Conservation (phyloP, 2,797 vertebrate species). For the Aphelocoma californica region DNA sequence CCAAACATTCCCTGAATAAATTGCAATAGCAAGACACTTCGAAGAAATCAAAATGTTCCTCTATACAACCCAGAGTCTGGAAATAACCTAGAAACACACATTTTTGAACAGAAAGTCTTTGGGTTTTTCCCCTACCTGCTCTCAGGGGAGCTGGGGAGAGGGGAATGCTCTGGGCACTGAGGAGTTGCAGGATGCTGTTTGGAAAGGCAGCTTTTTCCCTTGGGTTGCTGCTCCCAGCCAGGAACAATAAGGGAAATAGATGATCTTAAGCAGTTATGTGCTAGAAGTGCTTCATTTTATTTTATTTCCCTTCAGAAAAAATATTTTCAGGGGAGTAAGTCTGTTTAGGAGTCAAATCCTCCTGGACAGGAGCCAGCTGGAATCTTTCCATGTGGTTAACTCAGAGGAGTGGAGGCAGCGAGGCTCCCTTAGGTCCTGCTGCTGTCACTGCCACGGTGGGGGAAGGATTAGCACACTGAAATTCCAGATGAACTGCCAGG, state of each 20-base stretch:
- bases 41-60: neutral
- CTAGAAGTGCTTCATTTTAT: neutral
- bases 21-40: neutral
- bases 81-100: neutral
- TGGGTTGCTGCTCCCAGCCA: neutral
- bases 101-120: neutral
- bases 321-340: neutral
- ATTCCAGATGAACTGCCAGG: slow-evolving; percentile 29
- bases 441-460: neutral
- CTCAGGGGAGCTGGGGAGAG: neutral
- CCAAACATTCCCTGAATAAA: neutral
- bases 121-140: neutral
- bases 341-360: neutral
- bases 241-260: neutral
- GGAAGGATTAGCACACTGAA: neutral
- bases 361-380: neutral
- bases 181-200: neutral
- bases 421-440: neutral
- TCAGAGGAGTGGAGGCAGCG: neutral
- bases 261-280: neutral
- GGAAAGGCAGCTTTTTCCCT: neutral
- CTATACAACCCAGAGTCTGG: neutral
- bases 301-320: slow-evolving; percentile 1
- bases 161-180: neutral
- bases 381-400: neutral